Evolutionary conservation across 2,113 vertebrate genomes (phyloP), one percentile per base, ranked within the genome.

Genomic region (Actenoides hombroni): DNA sequence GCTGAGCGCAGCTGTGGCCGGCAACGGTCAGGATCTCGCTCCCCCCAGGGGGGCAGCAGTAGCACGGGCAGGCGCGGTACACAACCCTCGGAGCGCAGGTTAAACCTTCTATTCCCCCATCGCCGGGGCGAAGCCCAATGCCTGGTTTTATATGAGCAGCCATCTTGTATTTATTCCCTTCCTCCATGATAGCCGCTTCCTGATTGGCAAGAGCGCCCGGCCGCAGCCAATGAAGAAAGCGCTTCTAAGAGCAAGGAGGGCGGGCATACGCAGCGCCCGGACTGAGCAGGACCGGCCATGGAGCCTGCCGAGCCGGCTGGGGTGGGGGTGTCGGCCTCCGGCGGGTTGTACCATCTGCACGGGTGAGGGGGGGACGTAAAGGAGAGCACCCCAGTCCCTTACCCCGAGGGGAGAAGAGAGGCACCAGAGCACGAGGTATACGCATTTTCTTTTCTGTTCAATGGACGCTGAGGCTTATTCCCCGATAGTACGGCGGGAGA

Each of bases 81-180:
- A 35, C 35, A 39, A 75, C 37, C 75, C 92, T 75, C 98, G 64
- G 92, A 98, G 94, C 79, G 76, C 90, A 89, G 78, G 97, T 97
- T 98, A 99, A 98, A 98, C 97, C 97, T 81, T 98, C 98, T 98
- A 98, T 98, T 98, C 97, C 98, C 98, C 97, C 98, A 98, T 98
- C 98, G 96, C 93, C 90, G 77, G 97, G 97, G 97, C 97, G 96
- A 97, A 98, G 97, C 98, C 98, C 98, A 98, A 98, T 97, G 98
- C 98, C 98, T 99, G 99, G 98, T 98, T 99, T 99, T 99, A 99
- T 99, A 99, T 96, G 99, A 99, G 99, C 98, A 99, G 99, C 99
- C 99, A 99, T 99, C 99, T 99, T 99, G 99, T 98, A 99, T 99
- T 99, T 99, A 99, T 99, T 99, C 98, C 96, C 98, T 99, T 99